These are phyloP conservation scores for Eustalomyia histrio DNA, from an alignment of 2,888 invertebrate genomes.

Conservation along the genomic window DNA sequence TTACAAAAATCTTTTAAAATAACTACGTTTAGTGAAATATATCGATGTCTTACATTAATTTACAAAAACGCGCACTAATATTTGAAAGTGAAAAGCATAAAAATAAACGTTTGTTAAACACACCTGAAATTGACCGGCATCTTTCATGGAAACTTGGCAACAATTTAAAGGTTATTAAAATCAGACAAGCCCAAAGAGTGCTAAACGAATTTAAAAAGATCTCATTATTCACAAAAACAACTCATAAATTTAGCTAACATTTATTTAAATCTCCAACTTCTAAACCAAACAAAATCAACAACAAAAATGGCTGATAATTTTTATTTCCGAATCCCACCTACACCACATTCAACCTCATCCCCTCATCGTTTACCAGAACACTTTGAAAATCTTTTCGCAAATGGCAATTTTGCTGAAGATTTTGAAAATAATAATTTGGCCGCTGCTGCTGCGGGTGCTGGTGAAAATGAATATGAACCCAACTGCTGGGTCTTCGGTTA, in stretches of 20 bases:
- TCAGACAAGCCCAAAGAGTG: slow-evolving; percentile 29
- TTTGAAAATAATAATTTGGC: slow-evolving; percentile 56
- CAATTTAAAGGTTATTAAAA: not conserved
- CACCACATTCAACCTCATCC: slow-evolving; percentile 4
- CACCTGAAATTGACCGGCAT: not conserved
- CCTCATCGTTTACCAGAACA: slow-evolving; percentile 69
- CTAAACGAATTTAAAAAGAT: slow-evolving; percentile 58
- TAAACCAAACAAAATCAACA: not conserved
- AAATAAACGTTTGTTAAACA: slow-evolving; percentile 9
- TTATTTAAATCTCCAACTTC: slow-evolving; percentile 16
- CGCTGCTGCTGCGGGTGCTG: slow-evolving; percentile 31
- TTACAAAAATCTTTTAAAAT: not conserved
- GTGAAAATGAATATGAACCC: slow-evolving; percentile 46
- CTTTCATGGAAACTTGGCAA: not conserved
- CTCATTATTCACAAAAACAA: slow-evolving; percentile 54
- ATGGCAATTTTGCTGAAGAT: slow-evolving; percentile 70
- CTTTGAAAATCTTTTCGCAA: slow-evolving; percentile 74
- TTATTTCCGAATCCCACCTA: slow-evolving; percentile 38
- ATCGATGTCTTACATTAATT: slow-evolving; percentile 68
- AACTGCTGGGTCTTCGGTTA: slow-evolving; percentile 94
- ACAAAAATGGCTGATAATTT: slow-evolving; percentile 35
- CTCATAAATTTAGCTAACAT: slow-evolving; percentile 66
- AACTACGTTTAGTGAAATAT: slow-evolving; percentile 8
- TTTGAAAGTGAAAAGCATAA: slow-evolving; percentile 31
- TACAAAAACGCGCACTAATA: slow-evolving; percentile 26